Evolutionary conservation across 1,140 invertebrate species (phyloP).

Genomic region (Epicauta chinensis): DNA sequence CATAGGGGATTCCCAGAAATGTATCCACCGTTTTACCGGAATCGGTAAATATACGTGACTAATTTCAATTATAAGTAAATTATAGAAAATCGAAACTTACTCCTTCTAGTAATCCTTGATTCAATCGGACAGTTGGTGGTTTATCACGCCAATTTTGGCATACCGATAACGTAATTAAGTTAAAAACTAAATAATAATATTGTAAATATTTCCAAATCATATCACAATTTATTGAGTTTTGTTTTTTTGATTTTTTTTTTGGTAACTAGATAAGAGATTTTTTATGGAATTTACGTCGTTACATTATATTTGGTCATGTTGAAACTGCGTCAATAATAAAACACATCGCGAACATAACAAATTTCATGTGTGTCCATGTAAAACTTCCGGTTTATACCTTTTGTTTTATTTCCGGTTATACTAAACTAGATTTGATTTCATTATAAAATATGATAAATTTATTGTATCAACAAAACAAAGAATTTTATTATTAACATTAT

Average conservation of each 20-base stretch:
- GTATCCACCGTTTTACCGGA: conserved; percentile 14
- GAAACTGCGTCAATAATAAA: conserved; percentile 8
- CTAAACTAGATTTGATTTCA: background rate
- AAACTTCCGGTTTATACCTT: conserved; percentile 16
- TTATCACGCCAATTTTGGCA: conserved; percentile 13
- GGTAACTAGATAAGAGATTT: conserved; percentile 8
- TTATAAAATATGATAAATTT: too few species aligned
- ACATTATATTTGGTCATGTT: conserved; percentile 13
- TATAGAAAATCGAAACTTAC: conserved; percentile 4
- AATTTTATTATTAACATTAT: too few species aligned
- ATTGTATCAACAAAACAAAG: too few species aligned
- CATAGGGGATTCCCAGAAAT: conserved; percentile 32
- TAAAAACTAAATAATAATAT: conserved; percentile 6
- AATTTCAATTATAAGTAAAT: background rate
- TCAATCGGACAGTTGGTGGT: conserved; percentile 1
- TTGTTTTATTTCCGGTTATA: conserved; percentile 17
- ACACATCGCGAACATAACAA: conserved; percentile 14
- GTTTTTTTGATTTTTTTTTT: background rate
- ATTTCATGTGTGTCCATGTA: conserved; percentile 10
- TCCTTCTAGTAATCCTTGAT: conserved; percentile 17
- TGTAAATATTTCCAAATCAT: conserved; percentile 1
- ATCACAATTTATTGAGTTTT: background rate
- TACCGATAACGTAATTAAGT: background rate
- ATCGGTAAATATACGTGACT: conserved; percentile 9
- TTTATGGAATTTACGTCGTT: conserved; percentile 7